Base-by-base conservation (phyloP, 2,888 invertebrate genomes). In the Schizaphis graminum region DNA sequence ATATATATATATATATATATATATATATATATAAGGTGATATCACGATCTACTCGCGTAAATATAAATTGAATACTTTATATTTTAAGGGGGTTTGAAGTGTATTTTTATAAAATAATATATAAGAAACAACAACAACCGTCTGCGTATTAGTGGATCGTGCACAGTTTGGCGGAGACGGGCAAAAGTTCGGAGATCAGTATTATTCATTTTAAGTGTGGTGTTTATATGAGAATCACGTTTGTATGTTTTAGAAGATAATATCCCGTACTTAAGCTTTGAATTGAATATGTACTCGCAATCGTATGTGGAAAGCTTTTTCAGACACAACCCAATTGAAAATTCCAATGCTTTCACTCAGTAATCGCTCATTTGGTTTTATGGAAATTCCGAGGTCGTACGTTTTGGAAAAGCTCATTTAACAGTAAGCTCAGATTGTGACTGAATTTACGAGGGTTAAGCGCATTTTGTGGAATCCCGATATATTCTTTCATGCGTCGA, bases 161-260 rank as follows among this genome's bases (percentile, higher is more conserved):
- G 26, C 56, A 56, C 53, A n/a, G 44, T 90, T 90, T 24, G 35
- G 35, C 13, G 26, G 11, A 26, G 56, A 57, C 47, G 56, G 26
- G 57, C 57, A 13, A 56, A 57, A 91, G 91, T 91, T 86, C 57
- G 44, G 44, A 85, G 53, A 91, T 85, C 85, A 84, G 56, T 91
- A 85, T 91, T 91, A 91, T 91, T 84, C 91, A 47, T 91, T 91
- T 91, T 86, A 85, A 91, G 85, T 85, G 85, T 41, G 91, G 41
- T 57, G 85, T 91, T 91, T 91, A 91, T 91, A 91, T n/a, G 91
- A 57, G 91, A 91, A 86, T 91, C 84, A 84, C 91, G 85, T 91
- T 86, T 86, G 85, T 86, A 57, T 57, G 91, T 85, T 47, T 85
- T 85, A 57, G 85, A n/a, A 85, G 85, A 91, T 86, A 91, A 91